A percentile compares a stretch with the other conserved stretches of the same genome.
Evolutionary conservation across 1,140 invertebrate species (phyloP).

Genomic region (Drosophila sp.): DNA sequence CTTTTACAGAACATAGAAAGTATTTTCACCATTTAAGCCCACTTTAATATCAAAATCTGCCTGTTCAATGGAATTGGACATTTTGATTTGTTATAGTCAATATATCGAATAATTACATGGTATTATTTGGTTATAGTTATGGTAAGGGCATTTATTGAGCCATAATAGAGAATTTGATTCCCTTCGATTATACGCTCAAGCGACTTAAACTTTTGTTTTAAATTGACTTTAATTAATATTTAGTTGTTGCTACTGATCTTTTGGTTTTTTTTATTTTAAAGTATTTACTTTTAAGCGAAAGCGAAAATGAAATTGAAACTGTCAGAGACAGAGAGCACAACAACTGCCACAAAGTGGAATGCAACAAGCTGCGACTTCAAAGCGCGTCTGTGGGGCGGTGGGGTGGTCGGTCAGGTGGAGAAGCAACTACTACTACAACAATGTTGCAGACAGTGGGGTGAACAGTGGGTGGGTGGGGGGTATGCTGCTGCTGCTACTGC

Average conservation of each 20-base stretch:
- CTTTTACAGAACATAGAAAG: too few relatives aligned
- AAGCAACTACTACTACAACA: conserved; percentile 1
- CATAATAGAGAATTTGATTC: too few relatives aligned
- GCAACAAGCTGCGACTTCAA: conserved; percentile 17
- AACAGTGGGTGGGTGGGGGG: not conserved
- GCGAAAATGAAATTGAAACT: conserved; percentile 40
- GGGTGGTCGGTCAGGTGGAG: not conserved
- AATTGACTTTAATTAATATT: not conserved
- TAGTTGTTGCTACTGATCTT: conserved; percentile 3
- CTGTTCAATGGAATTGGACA: too few relatives aligned
- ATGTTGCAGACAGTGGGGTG: not conserved
- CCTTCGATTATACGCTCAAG: not conserved
- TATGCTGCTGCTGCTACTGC: not conserved
- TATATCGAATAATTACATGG: too few relatives aligned
- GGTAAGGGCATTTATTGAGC: too few relatives aligned
- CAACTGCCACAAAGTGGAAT: conserved; percentile 28
- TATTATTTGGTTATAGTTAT: too few relatives aligned
- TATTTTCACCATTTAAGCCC: too few relatives aligned
- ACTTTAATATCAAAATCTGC: too few relatives aligned
- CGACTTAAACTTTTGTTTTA: not conserved
- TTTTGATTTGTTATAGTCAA: too few relatives aligned
- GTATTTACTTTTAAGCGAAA: conserved; percentile 21
- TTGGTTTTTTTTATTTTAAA: not conserved
- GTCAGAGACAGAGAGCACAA: conserved; percentile 22
- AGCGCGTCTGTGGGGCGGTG: not conserved